Evolutionary conservation across 2,797 vertebrate genomes (phyloP).

Genomic region (Aselliscus stoliczkanus): DNA sequence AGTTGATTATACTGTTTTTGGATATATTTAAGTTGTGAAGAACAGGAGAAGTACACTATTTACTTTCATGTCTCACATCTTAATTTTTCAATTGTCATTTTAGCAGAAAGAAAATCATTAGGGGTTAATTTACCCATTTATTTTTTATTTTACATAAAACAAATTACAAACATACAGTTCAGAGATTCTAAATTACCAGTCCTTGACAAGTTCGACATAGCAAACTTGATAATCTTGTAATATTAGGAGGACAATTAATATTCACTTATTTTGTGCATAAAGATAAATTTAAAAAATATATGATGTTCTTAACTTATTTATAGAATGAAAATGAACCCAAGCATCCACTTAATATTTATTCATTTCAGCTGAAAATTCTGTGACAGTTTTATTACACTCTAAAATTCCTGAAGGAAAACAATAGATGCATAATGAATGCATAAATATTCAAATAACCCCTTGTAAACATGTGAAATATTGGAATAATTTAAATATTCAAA

Average conservation of each 20-base stretch:
- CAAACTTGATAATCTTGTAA: neutral
- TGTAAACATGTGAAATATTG: neutral
- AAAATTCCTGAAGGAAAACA: constrained; percentile 35
- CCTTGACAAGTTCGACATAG: neutral
- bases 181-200: neutral
- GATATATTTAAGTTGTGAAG: neutral
- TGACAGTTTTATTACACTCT: constrained; percentile 37
- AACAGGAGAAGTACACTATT: neutral
- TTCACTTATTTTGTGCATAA: neutral
- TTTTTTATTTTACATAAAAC: neutral
- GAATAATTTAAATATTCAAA: constrained; percentile 17
- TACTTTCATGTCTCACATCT: neutral
- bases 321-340: neutral
- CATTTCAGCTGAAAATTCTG: constrained; percentile 7
- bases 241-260: neutral
- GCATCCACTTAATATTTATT: neutral
- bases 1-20: neutral
- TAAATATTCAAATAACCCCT: constrained; percentile 6
- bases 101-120: neutral
- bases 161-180: neutral
- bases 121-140: neutral
- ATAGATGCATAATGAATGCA: neutral
- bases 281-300: neutral
- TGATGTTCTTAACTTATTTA: neutral
- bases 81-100: neutral